Conservation (phyloP, 2,113 vertebrate species). For the Zapornia atra region DNA sequence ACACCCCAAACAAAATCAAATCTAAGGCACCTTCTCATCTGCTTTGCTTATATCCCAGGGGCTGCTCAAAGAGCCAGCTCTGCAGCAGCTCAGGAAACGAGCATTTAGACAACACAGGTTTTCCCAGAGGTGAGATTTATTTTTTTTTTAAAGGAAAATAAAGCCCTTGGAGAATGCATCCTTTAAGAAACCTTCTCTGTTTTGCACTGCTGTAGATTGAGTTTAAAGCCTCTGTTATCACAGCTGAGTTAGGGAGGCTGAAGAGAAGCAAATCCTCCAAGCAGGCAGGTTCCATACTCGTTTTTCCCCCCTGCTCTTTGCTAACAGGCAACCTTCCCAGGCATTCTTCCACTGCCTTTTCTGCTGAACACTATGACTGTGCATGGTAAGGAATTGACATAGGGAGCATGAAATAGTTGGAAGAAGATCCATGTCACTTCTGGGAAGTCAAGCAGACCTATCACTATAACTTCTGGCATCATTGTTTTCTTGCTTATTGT, state of each 20-base stretch:
- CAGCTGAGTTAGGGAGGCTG: background rate
- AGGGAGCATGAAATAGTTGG: background rate
- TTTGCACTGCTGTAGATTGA: background rate
- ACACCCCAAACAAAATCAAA: background rate
- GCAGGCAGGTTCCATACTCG: background rate
- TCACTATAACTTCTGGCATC: background rate
- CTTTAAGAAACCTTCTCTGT: constrained; percentile 4
- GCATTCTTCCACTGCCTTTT: background rate
- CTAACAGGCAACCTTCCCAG: background rate
- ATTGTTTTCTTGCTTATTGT: background rate
- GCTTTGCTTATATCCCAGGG: background rate
- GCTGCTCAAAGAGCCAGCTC: constrained; percentile 1
- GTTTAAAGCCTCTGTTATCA: background rate
- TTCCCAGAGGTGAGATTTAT: constrained; percentile 15
- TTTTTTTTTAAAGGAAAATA: constrained; percentile 40
- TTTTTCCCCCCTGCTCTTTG: background rate
- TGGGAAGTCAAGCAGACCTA: background rate
- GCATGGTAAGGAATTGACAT: background rate
- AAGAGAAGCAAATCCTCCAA: background rate
- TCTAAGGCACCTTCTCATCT: constrained; percentile 32
- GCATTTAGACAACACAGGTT: constrained; percentile 31
- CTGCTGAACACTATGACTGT: background rate
- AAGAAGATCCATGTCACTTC: background rate
- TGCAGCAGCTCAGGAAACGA: constrained; percentile 15
- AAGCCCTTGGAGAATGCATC: background rate